phyloP scores from a whole-genome alignment of 2,113 vertebrate genomes.

The Thermophis baileyi region DNA sequence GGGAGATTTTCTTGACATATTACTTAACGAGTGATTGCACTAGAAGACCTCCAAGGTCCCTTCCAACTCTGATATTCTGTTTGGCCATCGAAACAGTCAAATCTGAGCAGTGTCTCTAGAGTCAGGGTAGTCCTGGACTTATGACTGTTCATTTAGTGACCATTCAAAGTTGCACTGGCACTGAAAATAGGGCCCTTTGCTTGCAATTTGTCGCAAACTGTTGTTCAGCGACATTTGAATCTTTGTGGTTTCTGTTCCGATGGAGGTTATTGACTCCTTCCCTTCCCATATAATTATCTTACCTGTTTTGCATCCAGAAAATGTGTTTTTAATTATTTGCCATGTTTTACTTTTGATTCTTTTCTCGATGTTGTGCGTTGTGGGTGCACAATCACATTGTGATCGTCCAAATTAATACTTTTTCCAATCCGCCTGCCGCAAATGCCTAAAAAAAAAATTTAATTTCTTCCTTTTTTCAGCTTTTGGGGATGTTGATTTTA shows the following conservation, averaged over 20 bases:
- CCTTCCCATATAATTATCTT: slow-evolving; percentile 6
- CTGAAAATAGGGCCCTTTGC: not conserved
- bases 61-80: not conserved
- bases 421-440: not conserved
- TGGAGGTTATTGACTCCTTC: slow-evolving; percentile 47
- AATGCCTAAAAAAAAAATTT: not conserved
- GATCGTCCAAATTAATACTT: not conserved
- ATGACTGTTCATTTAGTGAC: not conserved
- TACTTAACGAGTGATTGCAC: too few relatives aligned
- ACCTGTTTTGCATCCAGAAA: slow-evolving; percentile 21
- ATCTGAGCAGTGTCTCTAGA: not conserved
- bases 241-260: slow-evolving; percentile 58
- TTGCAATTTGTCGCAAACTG: not conserved
- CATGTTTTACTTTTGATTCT: not conserved
- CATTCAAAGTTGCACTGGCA: not conserved
- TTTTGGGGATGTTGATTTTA: not conserved
- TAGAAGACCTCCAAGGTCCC: not conserved
- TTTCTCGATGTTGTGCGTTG: not conserved
- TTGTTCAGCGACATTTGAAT: not conserved
- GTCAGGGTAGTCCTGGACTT: not conserved
- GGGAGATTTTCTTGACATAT: too few relatives aligned
- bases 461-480: not conserved
- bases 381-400: not conserved
- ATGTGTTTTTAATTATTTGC: not conserved
- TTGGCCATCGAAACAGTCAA: not conserved